phyloP scores from a whole-genome alignment of 2,113 vertebrate genomes.

The Neomonachus schauinslandi region DNA sequence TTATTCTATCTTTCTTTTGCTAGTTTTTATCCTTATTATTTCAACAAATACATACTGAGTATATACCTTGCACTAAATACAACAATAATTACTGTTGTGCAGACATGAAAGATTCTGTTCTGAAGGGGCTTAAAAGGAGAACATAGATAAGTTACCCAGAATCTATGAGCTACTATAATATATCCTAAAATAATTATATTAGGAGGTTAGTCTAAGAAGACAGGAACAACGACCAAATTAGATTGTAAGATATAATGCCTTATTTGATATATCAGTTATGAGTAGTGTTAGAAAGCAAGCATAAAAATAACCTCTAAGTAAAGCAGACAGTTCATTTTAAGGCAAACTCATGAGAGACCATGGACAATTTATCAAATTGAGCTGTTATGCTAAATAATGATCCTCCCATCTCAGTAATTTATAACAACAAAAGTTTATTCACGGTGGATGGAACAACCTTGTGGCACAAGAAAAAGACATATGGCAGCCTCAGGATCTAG shows the following conservation, averaged over 20 bases:
- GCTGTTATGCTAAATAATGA: not conserved
- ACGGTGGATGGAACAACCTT: not conserved
- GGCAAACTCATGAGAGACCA: not conserved
- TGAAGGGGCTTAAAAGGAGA: not conserved
- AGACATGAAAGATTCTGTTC: not conserved
- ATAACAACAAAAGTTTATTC: not conserved
- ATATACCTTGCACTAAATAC: not conserved
- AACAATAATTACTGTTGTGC: not conserved
- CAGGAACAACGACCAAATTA: not conserved
- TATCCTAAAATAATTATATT: not conserved
- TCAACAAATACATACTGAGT: not conserved
- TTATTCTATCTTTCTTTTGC: not conserved
- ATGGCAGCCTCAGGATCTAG: not conserved
- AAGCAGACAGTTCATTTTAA: not conserved
- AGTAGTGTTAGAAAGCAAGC: not conserved
- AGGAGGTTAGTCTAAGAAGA: not conserved
- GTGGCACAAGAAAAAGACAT: not conserved
- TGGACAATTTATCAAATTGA: not conserved
- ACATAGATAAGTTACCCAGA: not conserved
- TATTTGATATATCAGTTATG: not conserved
- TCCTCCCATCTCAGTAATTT: not conserved
- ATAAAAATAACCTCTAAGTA: not conserved
- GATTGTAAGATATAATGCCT: not conserved
- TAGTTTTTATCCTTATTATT: not conserved
- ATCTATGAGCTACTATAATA: not conserved